These are phyloP conservation scores for Pterostichus niger DNA, from an alignment of 2,888 invertebrate genomes.

Conservation along the genomic window DNA sequence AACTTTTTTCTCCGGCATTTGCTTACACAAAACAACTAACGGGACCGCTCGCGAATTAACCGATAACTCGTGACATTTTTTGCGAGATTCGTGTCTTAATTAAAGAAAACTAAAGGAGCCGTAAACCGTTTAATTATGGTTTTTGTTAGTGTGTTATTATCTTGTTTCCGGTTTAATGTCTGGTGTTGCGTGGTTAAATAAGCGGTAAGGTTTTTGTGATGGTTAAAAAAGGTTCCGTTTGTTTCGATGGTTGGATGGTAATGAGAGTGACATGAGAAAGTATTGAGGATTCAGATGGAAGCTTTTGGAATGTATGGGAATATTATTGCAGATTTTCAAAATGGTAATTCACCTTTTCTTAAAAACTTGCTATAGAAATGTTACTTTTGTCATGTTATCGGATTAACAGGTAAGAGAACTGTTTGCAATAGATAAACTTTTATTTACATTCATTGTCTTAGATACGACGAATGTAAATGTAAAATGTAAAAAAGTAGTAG, in stretches of 20 bases:
- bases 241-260: constrained; percentile 12
- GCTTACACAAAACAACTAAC: constrained; percentile 1
- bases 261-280: constrained; percentile 42
- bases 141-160: constrained; percentile 40
- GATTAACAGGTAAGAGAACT: too few species aligned
- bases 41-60: constrained; percentile 22
- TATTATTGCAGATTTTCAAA: too few species aligned
- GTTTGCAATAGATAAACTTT: too few species aligned
- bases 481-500: too few species aligned
- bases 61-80: constrained; percentile 50
- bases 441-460: too few species aligned
- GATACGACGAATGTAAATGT: too few species aligned
- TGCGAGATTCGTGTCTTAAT: constrained; percentile 29
- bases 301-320: constrained; percentile 20
- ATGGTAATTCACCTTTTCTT: too few species aligned
- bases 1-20: too few species aligned
- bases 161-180: constrained; percentile 34
- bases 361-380: too few species aligned
- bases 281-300: not conserved
- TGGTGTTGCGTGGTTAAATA: constrained; percentile 10
- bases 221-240: constrained; percentile 10
- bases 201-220: constrained; percentile 13
- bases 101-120: constrained; percentile 32
- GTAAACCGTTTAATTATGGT: constrained; percentile 50
- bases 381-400: too few species aligned